Evolutionary conservation across 2,113 vertebrate species (phyloP), one percentile per base, ranked within the genome.

Genomic region (Planiliza haematocheilus): DNA sequence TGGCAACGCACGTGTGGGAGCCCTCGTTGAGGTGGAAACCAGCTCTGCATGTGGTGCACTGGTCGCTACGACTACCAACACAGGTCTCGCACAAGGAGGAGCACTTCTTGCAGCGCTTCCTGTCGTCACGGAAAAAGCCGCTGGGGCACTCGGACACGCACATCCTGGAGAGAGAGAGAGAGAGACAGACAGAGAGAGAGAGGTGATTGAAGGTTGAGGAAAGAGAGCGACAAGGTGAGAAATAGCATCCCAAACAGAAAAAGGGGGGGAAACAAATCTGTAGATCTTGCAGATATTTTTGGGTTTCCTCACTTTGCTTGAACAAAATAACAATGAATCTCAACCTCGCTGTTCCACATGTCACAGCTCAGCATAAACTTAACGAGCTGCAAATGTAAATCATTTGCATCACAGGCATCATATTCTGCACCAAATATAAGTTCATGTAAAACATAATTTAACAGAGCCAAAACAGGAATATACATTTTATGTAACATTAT

Each of bases 101-200:
- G 78, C 98, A 99, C 89, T 99, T 99, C 86, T 98, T 96, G 91
- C 97, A 99, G 24, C 97, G 96, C 80, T 97, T 97, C 90, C 95
- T 96, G 78, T 98, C 98, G 16, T 97, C 97, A 1, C 94, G 95
- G 92, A 96, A 99, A 93, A 99, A 97, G 65, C 97, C 96, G 49
- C 95, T 88, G 21, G 97, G 97, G 81, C 98, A 99, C 88, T 95
- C 97, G 0, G 96, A 94, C 86, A 99, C 97, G 84, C 97, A 99
- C 89, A 95, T 97, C 88, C 97, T 99, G 89, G 51, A 88, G 68
- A 52, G 43, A 50, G 21, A 53, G 7, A 21, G 37, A 20, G 37
- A 14, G 17, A 17, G 8, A 18, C 1, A 1, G n/a, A n/a, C n/a
- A n/a, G n/a, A n/a, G n/a, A n/a, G n/a, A n/a, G 43, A 50, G 21